Percentiles rank a stretch among this genome's conserved stretches.
These are phyloP conservation scores for Microtus pennsylvanicus DNA, from an alignment of 2,113 vertebrate genomes.

Conservation along the genomic window DNA sequence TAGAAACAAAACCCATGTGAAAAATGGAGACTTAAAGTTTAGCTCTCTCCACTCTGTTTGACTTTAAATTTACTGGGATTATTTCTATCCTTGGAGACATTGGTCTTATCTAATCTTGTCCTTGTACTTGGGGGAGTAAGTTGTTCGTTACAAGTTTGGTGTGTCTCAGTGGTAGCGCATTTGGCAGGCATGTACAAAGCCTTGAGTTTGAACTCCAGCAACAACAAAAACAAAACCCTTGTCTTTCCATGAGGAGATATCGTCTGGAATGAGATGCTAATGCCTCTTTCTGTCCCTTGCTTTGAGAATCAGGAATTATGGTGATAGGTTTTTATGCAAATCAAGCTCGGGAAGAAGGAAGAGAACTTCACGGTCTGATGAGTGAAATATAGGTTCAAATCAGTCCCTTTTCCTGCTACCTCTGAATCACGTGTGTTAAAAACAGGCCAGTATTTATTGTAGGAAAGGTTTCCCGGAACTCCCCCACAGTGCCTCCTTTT, in stretches of 20 bases:
- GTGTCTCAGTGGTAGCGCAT: not conserved
- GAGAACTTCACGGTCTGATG: not conserved
- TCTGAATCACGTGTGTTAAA: not conserved
- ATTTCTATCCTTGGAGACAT: not conserved
- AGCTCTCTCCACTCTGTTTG: not conserved
- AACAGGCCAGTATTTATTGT: not conserved
- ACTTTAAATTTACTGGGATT: not conserved
- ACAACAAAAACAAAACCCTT: not conserved
- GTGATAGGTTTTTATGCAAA: not conserved
- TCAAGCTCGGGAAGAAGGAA: no score
- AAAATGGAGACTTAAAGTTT: not conserved
- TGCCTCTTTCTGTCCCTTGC: not conserved
- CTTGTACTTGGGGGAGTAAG: not conserved
- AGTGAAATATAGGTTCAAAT: not conserved
- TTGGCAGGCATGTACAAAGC: not conserved
- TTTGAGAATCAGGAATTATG: not conserved
- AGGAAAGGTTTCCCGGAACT: not conserved
- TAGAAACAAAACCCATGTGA: not conserved
- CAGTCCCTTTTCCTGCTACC: not conserved
- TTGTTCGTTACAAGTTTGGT: not conserved
- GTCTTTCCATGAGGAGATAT: not conserved
- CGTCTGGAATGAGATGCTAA: constrained; percentile 18
- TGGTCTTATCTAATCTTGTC: not conserved
- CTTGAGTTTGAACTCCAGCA: not conserved
- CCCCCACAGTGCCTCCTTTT: not conserved